phyloP scores from a whole-genome alignment of 2,888 invertebrate species.

The Ochropacha duplaris region DNA sequence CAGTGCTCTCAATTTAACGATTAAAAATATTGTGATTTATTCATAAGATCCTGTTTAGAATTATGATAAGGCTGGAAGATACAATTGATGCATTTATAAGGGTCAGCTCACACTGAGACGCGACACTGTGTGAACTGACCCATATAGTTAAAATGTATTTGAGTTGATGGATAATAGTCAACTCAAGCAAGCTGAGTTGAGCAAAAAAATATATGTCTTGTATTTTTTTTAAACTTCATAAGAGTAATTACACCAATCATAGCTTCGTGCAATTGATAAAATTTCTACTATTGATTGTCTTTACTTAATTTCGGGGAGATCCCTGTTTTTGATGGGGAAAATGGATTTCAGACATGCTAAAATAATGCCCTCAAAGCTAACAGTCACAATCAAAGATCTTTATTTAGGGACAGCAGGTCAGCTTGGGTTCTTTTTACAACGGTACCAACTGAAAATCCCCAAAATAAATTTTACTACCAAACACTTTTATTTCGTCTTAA shows the following conservation, averaged over 20 bases:
- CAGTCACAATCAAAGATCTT: too few species aligned
- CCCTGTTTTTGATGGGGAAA: not conserved
- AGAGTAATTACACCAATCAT: not conserved
- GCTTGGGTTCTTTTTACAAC: too few species aligned
- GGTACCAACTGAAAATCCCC: too few species aligned
- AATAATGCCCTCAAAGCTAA: too few species aligned
- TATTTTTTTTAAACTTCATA: too few species aligned
- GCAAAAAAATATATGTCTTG: too few species aligned
- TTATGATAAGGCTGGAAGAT: constrained; percentile 39
- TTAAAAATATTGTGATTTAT: constrained; percentile 53
- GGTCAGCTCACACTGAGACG: too few species aligned
- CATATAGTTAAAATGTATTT: too few species aligned
- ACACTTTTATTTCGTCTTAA: not conserved
- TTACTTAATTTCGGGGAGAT: not conserved
- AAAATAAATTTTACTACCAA: too few species aligned
- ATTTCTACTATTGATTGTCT: not conserved
- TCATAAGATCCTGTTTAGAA: constrained; percentile 66
- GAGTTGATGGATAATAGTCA: not conserved
- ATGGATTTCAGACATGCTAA: too few species aligned
- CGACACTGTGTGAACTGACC: too few species aligned
- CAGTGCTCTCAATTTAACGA: constrained; percentile 51
- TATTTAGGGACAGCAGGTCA: too few species aligned
- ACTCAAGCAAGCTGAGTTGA: not conserved
- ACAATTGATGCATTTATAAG: constrained; percentile 18
- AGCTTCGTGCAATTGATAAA: not conserved